phyloP scores from a whole-genome alignment of 2,888 invertebrate species.

The Yponomeuta plumbellus region DNA sequence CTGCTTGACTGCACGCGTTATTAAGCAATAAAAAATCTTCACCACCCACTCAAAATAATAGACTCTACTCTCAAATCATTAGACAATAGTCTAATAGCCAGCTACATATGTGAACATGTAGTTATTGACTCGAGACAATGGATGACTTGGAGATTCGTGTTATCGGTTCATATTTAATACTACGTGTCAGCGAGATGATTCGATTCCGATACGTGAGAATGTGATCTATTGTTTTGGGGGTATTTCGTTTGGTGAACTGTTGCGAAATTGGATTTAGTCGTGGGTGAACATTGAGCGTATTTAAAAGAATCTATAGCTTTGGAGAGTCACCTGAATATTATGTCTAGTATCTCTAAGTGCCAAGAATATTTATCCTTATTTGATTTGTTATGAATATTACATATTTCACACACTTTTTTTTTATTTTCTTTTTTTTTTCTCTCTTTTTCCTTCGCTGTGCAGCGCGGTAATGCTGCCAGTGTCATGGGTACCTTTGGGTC shows the following conservation, averaged over 20 bases:
- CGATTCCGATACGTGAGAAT: neutral
- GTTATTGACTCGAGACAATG: neutral
- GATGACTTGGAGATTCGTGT: neutral
- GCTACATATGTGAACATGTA: neutral
- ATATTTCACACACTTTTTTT: too few relatives aligned
- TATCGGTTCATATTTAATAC: neutral
- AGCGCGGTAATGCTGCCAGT: too few relatives aligned
- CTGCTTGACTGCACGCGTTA: neutral
- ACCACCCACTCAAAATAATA: neutral
- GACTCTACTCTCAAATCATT: neutral
- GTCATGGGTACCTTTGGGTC: too few relatives aligned
- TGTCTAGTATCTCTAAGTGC: too few relatives aligned
- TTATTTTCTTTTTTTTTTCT: too few relatives aligned
- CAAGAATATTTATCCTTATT: too few relatives aligned
- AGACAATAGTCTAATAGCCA: conserved; percentile 10
- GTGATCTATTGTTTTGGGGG: neutral
- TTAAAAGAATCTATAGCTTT: neutral
- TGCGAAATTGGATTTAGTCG: neutral
- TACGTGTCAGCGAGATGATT: neutral
- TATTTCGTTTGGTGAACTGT: neutral
- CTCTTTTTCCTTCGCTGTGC: too few relatives aligned
- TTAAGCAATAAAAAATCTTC: neutral
- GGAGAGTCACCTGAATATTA: neutral
- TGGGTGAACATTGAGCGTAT: neutral
- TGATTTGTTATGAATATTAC: too few relatives aligned